Percentiles rank a stretch among this genome's conserved stretches.
These are phyloP conservation scores for Nothobranchius kuhntae DNA, from an alignment of 2,113 vertebrate genomes.

Conservation along the genomic window DNA sequence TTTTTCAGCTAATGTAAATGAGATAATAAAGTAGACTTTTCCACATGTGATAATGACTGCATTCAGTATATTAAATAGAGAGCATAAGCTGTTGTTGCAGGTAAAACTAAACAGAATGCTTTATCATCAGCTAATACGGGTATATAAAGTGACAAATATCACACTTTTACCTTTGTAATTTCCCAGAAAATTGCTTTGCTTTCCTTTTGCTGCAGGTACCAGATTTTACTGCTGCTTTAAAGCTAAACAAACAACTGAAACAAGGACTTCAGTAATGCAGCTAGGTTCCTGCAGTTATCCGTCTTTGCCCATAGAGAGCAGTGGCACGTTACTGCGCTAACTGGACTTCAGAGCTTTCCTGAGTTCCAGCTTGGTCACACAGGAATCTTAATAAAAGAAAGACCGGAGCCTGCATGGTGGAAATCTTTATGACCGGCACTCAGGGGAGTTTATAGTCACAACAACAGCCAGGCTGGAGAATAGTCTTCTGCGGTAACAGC, in stretches of 20 bases:
- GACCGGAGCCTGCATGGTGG: neutral
- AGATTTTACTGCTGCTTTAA: neutral
- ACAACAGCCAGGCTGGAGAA: slow-evolving; percentile 8
- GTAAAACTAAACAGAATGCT: too few relatives aligned
- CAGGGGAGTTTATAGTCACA: neutral
- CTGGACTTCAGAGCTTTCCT: neutral
- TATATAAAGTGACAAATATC: too few relatives aligned
- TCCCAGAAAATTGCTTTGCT: neutral
- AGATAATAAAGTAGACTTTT: too few relatives aligned
- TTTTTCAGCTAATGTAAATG: too few relatives aligned
- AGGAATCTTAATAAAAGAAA: slow-evolving; percentile 26
- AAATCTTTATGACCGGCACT: slow-evolving; percentile 25
- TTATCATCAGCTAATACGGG: too few relatives aligned
- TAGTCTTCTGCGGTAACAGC: neutral
- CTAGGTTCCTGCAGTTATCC: slow-evolving; percentile 30
- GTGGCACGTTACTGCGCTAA: slow-evolving; percentile 27
- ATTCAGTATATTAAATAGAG: too few relatives aligned
- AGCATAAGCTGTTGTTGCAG: too few relatives aligned
- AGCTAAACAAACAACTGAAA: slow-evolving; percentile 4
- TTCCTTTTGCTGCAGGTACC: slow-evolving; percentile 1
- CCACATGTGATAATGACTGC: too few relatives aligned
- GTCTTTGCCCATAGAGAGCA: slow-evolving; percentile 62
- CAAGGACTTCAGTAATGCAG: slow-evolving; percentile 2
- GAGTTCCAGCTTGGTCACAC: slow-evolving; percentile 24
- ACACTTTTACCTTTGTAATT: neutral